Evolutionary conservation across 1,140 invertebrate species (phyloP).

Genomic region (Tachypleus tridentatus): DNA sequence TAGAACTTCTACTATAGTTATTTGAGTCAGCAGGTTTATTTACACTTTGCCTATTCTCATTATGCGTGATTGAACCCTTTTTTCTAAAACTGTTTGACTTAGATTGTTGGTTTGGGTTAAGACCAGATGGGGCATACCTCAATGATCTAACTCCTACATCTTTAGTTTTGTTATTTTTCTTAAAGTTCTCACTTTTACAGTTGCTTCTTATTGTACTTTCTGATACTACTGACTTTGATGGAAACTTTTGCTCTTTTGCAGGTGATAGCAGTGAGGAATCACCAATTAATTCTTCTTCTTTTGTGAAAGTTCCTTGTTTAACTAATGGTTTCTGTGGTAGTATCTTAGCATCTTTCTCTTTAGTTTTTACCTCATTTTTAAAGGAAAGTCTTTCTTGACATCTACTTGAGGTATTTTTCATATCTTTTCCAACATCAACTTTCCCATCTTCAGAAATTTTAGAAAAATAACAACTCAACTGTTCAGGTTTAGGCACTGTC

Average conservation of each 20-base stretch:
- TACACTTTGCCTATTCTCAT: neutral
- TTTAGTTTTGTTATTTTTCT: neutral
- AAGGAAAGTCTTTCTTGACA: no score
- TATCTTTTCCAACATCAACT: neutral
- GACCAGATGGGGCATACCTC: neutral
- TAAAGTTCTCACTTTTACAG: neutral
- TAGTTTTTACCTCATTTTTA: slow-evolving; percentile 1
- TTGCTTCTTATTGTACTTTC: slow-evolving; percentile 4
- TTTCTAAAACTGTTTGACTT: neutral
- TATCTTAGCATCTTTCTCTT: slow-evolving; percentile 8
- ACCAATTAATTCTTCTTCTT: slow-evolving; percentile 49
- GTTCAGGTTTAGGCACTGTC: neutral
- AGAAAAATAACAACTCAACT: neutral
- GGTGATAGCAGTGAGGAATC: slow-evolving; percentile 34
- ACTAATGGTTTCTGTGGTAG: slow-evolving; percentile 41
- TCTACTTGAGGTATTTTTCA: neutral
- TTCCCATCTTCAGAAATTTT: slow-evolving; percentile 9
- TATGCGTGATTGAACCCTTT: neutral
- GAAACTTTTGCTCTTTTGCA: slow-evolving; percentile 13
- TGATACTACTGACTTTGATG: slow-evolving; percentile 21
- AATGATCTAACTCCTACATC: neutral
- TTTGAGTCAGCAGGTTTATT: neutral
- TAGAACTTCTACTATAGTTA: slow-evolving; percentile 18
- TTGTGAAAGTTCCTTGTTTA: slow-evolving; percentile 75
- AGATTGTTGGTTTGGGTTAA: no score